Percentiles rank a stretch among this genome's conserved stretches.
Evolutionary conservation across 1,140 invertebrate genomes (phyloP).

Genomic region (Eupristina koningsbergeri): DNA sequence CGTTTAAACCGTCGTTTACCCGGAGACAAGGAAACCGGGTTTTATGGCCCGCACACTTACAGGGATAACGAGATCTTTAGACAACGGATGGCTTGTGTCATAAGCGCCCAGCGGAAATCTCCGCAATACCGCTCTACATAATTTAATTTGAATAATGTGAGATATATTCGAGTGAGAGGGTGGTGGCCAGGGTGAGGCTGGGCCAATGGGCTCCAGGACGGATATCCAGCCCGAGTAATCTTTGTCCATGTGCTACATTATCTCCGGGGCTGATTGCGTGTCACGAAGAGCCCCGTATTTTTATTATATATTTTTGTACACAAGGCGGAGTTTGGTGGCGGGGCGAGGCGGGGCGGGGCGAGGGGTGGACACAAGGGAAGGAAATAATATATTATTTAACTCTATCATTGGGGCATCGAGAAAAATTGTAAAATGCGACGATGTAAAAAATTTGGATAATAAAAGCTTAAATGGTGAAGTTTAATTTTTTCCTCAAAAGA

Average conservation of each 20-base stretch:
- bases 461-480: neutral
- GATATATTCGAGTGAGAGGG: neutral
- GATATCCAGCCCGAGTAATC: neutral
- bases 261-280: too few relatives aligned
- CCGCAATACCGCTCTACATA: neutral
- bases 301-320: too few relatives aligned
- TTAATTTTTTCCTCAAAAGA: neutral
- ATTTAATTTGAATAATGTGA: constrained; percentile 10
- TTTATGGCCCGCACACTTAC: constrained; percentile 23
- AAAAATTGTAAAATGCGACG: too few relatives aligned
- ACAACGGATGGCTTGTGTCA: constrained; percentile 19
- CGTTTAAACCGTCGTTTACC: constrained; percentile 61
- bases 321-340: too few relatives aligned
- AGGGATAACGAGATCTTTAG: constrained; percentile 26
- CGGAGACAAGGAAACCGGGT: constrained; percentile 25
- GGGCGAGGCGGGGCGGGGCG: too few relatives aligned
- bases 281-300: too few relatives aligned
- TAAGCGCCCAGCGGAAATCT: neutral
- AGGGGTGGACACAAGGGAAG: too few relatives aligned
- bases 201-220: neutral
- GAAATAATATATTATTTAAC: too few relatives aligned
- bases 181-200: neutral
- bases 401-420: too few relatives aligned
- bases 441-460: neutral
- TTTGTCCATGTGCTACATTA: neutral